Evolutionary conservation across 2,113 vertebrate genomes (phyloP), one percentile per base, ranked within the genome.

Genomic region (Etheostoma cragini): DNA sequence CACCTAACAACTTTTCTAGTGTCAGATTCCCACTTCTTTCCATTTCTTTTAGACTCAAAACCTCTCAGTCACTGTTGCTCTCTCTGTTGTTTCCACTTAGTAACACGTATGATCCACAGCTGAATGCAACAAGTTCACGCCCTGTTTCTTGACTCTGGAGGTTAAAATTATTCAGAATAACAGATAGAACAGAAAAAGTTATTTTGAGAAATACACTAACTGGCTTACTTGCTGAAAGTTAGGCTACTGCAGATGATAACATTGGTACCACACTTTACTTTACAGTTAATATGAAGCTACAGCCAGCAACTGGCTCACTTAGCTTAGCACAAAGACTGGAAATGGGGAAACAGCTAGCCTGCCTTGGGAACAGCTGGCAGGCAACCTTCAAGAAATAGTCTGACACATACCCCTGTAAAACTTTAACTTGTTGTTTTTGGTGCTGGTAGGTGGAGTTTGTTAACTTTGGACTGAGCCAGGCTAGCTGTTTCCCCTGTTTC

Each of bases 61-160:
- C 69, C 83, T 81, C 35, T 0, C 21, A 42, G n/a, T 69, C 17
- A 62, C 45, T 33, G 38, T 52, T 30, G 38, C 24, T 45, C 54
- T 47, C n/a, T 0, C 63, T 64, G 38, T 42, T 64, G 65, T n/a
- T 61, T 68, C 21, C 8, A 61, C 53, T 68, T 26, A 42, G 38
- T 42, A 46, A 67, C 71, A 54, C 26, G 21, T 22, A 50, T 21
- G 62, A 83, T 60, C 53, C 12, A 35, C 17, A 42, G 64, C 69
- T 65, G 35, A 78, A 78, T 30, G 38, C 53, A 75, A 66, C 42
- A 61, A 64, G 35, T 72, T 78, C 74, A 58, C 45, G 42, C 19
- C 60, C 30, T 14, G 62, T 77, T 19, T 56, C 33, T 26, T 14
- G 15, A 61, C 53, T 63, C 15, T 26, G 12, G 14, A 73, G 30